These are phyloP conservation scores for Oncorhynchus masou DNA, from an alignment of 2,113 vertebrate species.

Conservation along the genomic window DNA sequence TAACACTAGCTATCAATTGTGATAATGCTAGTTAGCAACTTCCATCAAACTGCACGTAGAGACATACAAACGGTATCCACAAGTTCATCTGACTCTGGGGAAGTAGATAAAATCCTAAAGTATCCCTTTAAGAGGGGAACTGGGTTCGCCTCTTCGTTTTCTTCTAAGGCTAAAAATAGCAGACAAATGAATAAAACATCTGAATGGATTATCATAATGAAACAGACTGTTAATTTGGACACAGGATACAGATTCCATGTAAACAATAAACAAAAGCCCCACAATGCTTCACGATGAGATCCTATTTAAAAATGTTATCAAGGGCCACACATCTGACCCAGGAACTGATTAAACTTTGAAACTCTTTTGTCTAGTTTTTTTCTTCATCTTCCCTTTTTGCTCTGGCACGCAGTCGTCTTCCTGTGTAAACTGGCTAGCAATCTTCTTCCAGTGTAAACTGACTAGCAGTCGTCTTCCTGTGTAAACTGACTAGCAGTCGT, in stretches of 20 bases:
- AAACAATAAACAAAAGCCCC: not conserved
- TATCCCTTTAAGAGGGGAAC: not conserved
- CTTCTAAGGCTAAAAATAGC: constrained; percentile 18
- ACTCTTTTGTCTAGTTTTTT: too few species aligned
- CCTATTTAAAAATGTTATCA: not conserved
- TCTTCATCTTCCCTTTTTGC: not conserved
- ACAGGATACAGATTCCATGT: not conserved
- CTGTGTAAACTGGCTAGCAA: not conserved
- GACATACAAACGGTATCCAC: too few species aligned
- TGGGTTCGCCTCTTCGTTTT: not conserved
- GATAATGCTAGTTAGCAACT: too few species aligned
- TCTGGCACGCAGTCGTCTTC: not conserved
- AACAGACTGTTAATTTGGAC: not conserved
- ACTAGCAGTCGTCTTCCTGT: not conserved
- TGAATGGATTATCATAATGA: constrained; percentile 35
- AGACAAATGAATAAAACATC: constrained; percentile 36
- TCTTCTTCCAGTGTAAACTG: not conserved
- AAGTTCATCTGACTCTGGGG: too few species aligned
- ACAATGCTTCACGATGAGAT: not conserved
- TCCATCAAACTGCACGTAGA: too few species aligned
- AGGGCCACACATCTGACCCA: not conserved
- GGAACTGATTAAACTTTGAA: not conserved
- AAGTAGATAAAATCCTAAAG: too few species aligned
- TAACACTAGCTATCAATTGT: too few species aligned
- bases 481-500: not conserved